Conservation (phyloP, 1,140 invertebrate species). For the Anastrepha obliqua region DNA sequence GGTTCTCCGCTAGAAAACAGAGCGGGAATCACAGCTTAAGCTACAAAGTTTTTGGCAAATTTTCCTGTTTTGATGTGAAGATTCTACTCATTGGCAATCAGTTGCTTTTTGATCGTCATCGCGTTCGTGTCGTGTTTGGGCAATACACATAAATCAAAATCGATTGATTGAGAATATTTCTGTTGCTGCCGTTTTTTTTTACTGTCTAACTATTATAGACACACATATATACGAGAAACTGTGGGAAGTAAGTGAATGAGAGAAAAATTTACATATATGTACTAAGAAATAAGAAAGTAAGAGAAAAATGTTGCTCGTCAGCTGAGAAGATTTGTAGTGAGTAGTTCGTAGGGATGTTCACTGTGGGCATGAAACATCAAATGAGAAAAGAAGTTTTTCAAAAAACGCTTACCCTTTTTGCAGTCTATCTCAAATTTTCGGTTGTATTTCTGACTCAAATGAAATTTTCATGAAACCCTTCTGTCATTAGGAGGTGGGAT, state of each 20-base stretch:
- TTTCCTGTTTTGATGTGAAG: slow-evolving; percentile 36
- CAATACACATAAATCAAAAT: not conserved
- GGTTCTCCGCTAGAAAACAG: slow-evolving; percentile 2
- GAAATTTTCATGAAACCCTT: too few relatives aligned
- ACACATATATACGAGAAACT: not conserved
- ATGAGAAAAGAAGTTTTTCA: too few relatives aligned
- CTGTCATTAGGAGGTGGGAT: too few relatives aligned
- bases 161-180: not conserved
- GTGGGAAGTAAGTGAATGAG: not conserved
- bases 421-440: too few relatives aligned
- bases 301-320: too few relatives aligned
- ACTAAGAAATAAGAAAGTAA: too few relatives aligned
- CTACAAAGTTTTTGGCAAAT: slow-evolving; percentile 6
- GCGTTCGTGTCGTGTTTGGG: not conserved
- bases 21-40: slow-evolving; percentile 7
- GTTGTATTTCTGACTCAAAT: too few relatives aligned
- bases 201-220: not conserved
- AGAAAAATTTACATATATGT: not conserved
- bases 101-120: not conserved
- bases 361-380: too few relatives aligned
- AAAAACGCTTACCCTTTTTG: too few relatives aligned
- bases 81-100: slow-evolving; percentile 42
- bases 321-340: too few relatives aligned
- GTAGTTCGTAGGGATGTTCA: too few relatives aligned
- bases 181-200: not conserved